These are phyloP conservation scores for Octodonta nipae DNA, from an alignment of 2,888 invertebrate genomes.

Conservation along the genomic window DNA sequence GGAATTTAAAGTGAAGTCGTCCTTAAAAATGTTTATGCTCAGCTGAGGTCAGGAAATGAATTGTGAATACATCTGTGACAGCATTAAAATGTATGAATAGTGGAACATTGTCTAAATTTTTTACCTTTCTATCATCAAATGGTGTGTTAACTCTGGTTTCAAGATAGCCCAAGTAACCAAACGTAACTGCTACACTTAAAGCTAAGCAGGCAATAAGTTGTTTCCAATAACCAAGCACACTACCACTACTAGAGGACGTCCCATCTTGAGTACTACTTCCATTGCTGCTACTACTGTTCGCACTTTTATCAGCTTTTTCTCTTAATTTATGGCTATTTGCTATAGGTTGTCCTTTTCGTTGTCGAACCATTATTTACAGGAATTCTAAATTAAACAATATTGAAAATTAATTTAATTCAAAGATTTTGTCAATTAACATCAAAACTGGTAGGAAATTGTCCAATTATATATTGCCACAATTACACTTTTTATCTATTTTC, in stretches of 20 bases:
- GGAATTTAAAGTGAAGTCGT: no score
- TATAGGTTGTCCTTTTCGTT: not conserved
- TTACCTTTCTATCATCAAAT: constrained; percentile 46
- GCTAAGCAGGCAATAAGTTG: constrained; percentile 46
- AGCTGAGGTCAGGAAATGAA: no score
- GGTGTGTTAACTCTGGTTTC: constrained; percentile 83
- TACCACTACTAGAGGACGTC: constrained; percentile 18
- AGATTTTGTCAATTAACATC: no score
- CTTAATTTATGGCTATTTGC: constrained; percentile 13
- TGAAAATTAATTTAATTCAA: no score
- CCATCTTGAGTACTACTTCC: constrained; percentile 28
- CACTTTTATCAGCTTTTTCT: constrained; percentile 17
- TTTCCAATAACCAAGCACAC: constrained; percentile 41
- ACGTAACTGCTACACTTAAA: constrained; percentile 56
- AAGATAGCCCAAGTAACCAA: constrained; percentile 68
- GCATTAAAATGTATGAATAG: no score
- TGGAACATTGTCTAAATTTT: not conserved
- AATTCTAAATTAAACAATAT: no score
- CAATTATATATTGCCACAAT: no score
- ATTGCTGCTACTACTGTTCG: constrained; percentile 35
- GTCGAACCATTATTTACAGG: not conserved
- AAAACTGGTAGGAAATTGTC: no score
- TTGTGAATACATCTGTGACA: no score
- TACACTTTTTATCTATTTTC: no score
- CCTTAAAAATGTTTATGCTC: no score